Base-by-base conservation (phyloP, 2,113 vertebrate species). In the Calidris pugnax region DNA sequence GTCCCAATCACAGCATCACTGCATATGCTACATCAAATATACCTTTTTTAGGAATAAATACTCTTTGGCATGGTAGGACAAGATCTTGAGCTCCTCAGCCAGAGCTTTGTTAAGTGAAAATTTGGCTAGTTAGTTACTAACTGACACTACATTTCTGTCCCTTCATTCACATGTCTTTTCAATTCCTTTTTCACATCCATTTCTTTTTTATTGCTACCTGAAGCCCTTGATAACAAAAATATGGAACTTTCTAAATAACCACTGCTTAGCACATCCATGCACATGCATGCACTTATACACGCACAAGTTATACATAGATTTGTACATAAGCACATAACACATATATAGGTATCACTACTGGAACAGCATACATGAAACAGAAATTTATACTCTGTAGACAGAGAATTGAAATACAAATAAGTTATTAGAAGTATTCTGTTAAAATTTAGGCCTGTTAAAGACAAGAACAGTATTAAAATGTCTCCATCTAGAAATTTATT, bases 21-120 rank as follows among this genome's bases (percentile, higher is more conserved):
- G 43, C 30, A 74, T 84, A 80, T 71, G 60, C 63, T 84, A 47
- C 30, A 64, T 75, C 43, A 88, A 81, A 71, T 81, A 84, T 8
- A 92, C 27, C 16, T 74, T 88, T 95, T 88, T 35, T 88, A 86
- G 68, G 63, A 90, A 67, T 57, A 93, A 87, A 82, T 87, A 53
- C 12, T 85, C 28, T 82, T 79, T 92, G 43, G 26, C 32, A 48
- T 39, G 74, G 24, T 21, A 78, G 50, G 47, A 71, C 41, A 83
- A 84, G 82, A 59, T 71, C 51, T 27, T 51, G 18, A 86, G 33
- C 33, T 77, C 30, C 32, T 95, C 85, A 91, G 15, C 5, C 32
- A 86, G 35, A 83, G 15, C 10, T 60, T 68, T 80, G 21, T 23
- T 77, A 92, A 92, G 55, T 55, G 41, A 91, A 93, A 93, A 83